Base-by-base conservation (phyloP, 2,113 vertebrate species). In the Cettia cetti region DNA sequence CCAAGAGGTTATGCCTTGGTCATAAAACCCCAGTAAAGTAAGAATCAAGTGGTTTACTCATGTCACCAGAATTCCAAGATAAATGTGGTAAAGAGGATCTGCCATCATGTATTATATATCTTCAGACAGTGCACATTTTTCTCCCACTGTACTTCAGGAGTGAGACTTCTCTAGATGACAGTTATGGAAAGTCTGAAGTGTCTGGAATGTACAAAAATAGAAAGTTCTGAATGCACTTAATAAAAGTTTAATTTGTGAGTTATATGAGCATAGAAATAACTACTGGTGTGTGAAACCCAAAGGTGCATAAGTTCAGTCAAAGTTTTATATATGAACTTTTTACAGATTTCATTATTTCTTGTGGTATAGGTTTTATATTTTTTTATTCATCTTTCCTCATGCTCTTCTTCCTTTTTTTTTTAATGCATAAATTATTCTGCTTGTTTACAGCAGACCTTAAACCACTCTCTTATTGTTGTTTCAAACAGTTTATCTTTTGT, bases 181-280 rank as follows among this genome's bases (percentile, higher is more conserved):
- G 83, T 94, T 96, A 92, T 86, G 60, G 88, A 96, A 97, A 87
- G 80, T 77, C 82, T 94, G 70, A 96, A 95, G 47, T 93, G 70
- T 18, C 64, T 96, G 86, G 69, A 93, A 94, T 75, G 80, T 95
- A 76, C 92, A 96, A 96, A 97, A 96, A 95, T 94, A 95, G 96
- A 89, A 95, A 88, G 39, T 78, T 96, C 87, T 40, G 57, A 96
- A 90, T 69, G 61, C 53, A 71, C 83, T 86, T 95, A 92, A 93
- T 95, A 81, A 94, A 95, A 96, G 52, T 95, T 97, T 95, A 93
- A 96, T 96, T 93, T 95, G 75, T 91, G 91, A 96, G 90, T 94
- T 92, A 89, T 93, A 82, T 66, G 77, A 66, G 69, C 35, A n/a
- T 84, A 89, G 80, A 90, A 96, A 89, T 96, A 89, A 89, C 86